Conservation (phyloP, 2,888 invertebrate genomes). For the Diplazon laetatorius region DNA sequence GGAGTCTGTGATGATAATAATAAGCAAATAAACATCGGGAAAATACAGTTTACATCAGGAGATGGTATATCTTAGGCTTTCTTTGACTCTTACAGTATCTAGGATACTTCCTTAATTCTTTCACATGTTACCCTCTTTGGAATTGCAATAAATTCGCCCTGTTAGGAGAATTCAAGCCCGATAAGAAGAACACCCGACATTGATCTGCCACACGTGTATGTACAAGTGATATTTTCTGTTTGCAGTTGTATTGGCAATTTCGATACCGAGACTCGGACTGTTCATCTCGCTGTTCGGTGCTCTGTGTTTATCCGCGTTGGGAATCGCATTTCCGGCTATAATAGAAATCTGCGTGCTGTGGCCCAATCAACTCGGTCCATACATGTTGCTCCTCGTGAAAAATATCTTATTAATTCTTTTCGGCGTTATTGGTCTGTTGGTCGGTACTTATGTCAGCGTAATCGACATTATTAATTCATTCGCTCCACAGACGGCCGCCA, state of each 20-base stretch:
- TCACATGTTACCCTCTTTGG: no score
- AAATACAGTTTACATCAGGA: no score
- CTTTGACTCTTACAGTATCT: no score
- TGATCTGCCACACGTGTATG: no score
- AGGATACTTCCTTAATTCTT: no score
- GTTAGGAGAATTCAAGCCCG: no score
- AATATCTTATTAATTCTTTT: constrained; percentile 83
- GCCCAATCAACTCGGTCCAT: constrained; percentile 85
- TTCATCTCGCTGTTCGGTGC: constrained; percentile 91
- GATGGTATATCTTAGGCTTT: no score
- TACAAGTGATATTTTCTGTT: constrained; percentile 66
- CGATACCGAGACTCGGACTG: constrained; percentile 88
- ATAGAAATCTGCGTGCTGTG: constrained; percentile 89
- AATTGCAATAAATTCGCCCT: no score
- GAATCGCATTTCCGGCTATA: constrained; percentile 89
- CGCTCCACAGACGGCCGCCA: constrained; percentile 10
- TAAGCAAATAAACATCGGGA: no score
- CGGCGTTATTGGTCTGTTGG: constrained; percentile 84
- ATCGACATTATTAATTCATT: constrained; percentile 83
- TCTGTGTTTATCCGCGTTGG: constrained; percentile 88
- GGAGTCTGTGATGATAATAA: no score
- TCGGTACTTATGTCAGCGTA: constrained; percentile 85
- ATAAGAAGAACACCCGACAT: no score
- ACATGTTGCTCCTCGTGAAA: constrained; percentile 82
- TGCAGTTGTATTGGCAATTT: constrained; percentile 89